Evolutionary conservation across 2,888 invertebrate species (phyloP).

Genomic region (Parnassius smintheus): DNA sequence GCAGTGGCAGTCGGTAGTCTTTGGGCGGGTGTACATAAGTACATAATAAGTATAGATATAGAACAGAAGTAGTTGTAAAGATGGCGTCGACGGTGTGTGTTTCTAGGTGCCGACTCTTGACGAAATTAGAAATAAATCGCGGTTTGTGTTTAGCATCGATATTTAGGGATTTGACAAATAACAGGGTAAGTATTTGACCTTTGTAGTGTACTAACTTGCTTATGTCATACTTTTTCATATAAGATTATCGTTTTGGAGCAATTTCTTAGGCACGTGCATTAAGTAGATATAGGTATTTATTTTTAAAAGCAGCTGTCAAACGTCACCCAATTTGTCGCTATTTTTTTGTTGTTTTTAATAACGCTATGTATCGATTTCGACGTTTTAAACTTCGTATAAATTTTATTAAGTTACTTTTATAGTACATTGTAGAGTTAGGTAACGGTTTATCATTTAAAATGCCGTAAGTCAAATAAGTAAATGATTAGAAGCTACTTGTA

Average conservation of each 20-base stretch:
- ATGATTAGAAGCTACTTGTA: slow-evolving; percentile 6
- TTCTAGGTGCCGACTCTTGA: slow-evolving; percentile 81
- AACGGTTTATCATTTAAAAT: slow-evolving; percentile 10
- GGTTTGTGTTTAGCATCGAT: slow-evolving; percentile 78
- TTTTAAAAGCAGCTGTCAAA: slow-evolving; percentile 63
- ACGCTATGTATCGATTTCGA: not conserved
- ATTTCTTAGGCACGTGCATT: slow-evolving; percentile 59
- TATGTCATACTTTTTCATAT: slow-evolving; percentile 53
- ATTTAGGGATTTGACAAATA: slow-evolving; percentile 76
- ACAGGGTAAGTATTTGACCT: slow-evolving; percentile 63
- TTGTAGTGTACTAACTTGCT: slow-evolving; percentile 37
- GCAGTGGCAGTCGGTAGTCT: slow-evolving; percentile 24
- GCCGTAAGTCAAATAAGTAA: slow-evolving; percentile 7
- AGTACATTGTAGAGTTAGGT: slow-evolving; percentile 1
- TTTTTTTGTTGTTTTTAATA: slow-evolving; percentile 34
- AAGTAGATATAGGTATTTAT: slow-evolving; percentile 47
- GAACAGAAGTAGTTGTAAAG: slow-evolving; percentile 61
- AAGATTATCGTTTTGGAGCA: slow-evolving; percentile 49
- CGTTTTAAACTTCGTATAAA: not conserved
- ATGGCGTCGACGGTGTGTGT: slow-evolving; percentile 83
- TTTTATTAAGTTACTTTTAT: slow-evolving; percentile 8
- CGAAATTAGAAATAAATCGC: slow-evolving; percentile 83
- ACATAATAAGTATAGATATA: slow-evolving; percentile 7
- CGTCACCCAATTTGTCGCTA: slow-evolving; percentile 51
- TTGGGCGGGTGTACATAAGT: slow-evolving; percentile 33